Percentiles rank a stretch among this genome's conserved stretches.
phyloP scores from a whole-genome alignment of 1,140 invertebrate genomes.

The Sesamia nonagrioides region DNA sequence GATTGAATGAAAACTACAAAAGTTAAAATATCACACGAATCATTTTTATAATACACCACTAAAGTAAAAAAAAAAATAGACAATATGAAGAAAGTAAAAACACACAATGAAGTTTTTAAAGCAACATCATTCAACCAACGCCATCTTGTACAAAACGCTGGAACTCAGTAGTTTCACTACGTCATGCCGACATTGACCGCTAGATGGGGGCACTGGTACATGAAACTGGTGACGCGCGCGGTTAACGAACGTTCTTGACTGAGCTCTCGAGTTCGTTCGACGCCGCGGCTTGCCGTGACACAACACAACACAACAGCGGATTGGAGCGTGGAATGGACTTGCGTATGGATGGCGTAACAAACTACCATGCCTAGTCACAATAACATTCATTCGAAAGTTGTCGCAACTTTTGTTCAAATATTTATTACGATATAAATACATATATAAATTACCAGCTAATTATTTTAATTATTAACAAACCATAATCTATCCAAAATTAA shows the following conservation, averaged over 20 bases:
- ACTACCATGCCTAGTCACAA: constrained; percentile 37
- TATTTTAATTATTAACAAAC: not conserved
- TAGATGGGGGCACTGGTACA: constrained; percentile 80
- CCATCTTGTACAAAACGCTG: constrained; percentile 56
- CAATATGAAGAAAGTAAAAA: not conserved
- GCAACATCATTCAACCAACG: constrained; percentile 53
- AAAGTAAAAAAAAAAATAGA: not conserved
- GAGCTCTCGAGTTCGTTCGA: constrained; percentile 77
- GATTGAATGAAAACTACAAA: no score
- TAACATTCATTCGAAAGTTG: constrained; percentile 20
- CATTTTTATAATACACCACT: not conserved
- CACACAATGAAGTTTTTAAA: not conserved
- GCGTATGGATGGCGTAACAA: constrained; percentile 56
- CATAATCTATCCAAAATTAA: not conserved
- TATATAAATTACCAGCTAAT: not conserved
- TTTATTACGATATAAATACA: not conserved
- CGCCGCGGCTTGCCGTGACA: constrained; percentile 59
- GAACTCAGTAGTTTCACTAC: constrained; percentile 61
- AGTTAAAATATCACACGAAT: not conserved
- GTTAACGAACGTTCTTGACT: constrained; percentile 87
- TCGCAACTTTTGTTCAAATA: not conserved
- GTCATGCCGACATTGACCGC: constrained; percentile 85
- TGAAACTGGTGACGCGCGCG: constrained; percentile 74
- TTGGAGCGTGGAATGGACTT: constrained; percentile 65
- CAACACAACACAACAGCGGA: constrained; percentile 73